Conservation (phyloP, 1,140 invertebrate genomes). For the Heliconius hewitsoni region DNA sequence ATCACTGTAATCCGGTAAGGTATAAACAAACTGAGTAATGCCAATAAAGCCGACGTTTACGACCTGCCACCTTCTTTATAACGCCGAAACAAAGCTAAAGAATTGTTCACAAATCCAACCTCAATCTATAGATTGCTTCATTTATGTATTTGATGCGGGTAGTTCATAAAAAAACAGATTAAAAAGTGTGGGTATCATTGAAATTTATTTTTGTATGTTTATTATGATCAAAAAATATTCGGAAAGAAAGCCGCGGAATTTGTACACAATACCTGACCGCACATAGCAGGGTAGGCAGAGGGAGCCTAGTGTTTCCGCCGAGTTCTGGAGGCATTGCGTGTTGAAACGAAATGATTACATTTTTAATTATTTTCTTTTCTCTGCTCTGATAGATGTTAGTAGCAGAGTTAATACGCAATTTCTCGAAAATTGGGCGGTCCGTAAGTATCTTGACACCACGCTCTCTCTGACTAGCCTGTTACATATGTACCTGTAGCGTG, state of each 20-base stretch:
- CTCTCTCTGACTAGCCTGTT: too few relatives aligned
- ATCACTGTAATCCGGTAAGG: conserved; percentile 68
- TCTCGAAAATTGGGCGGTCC: too few relatives aligned
- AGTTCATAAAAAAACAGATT: too few relatives aligned
- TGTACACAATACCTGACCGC: neutral
- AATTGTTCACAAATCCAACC: conserved; percentile 65
- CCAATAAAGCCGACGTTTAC: conserved; percentile 71
- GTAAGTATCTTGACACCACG: too few relatives aligned
- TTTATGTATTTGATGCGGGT: conserved; percentile 47
- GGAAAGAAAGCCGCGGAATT: neutral
- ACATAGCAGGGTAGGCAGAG: too few relatives aligned
- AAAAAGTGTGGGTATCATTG: conserved; percentile 5
- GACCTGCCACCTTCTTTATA: conserved; percentile 75
- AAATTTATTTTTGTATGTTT: neutral
- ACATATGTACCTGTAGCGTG: too few relatives aligned
- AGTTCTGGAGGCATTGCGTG: too few relatives aligned
- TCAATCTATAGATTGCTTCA: conserved; percentile 66
- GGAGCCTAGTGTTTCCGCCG: too few relatives aligned
- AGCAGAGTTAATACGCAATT: too few relatives aligned
- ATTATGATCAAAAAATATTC: neutral
- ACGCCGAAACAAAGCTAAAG: conserved; percentile 56
- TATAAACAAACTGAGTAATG: conserved; percentile 71
- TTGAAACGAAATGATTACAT: too few relatives aligned
- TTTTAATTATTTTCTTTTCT: too few relatives aligned
- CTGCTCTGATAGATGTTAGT: too few relatives aligned